Base-by-base conservation (phyloP, 2,113 vertebrate species). In the Progne subis region DNA sequence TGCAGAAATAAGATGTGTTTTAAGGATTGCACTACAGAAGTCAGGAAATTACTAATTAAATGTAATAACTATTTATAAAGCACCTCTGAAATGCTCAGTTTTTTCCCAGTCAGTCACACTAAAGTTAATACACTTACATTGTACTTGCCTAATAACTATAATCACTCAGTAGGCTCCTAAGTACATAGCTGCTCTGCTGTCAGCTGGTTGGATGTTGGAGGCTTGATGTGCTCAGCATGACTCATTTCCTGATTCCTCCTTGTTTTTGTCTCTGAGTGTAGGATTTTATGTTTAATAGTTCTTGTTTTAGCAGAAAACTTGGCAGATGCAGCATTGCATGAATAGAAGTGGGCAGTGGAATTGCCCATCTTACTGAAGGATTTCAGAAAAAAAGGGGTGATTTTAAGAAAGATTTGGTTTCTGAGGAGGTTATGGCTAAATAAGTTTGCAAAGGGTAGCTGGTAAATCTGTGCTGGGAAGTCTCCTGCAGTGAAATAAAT, bases 131-230 rank as follows among this genome's bases (percentile, higher is more conserved):
- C 9, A 64, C 15, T 37, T 79, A 41, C 3, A 59, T 7, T 68
- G 72, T 82, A 47, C 28, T 84, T 81, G 21, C 44, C 53, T 95
- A 95, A 94, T 90, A 94, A 83, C 79, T 93, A 34, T 93, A 96
- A 95, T 95, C 44, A 75, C 64, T 90, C 10, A 9, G 10, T 70
- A 82, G 71, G 56, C 37, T 94, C 60, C 56, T 86, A 60, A 92
- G 46, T 90, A 72, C 65, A 39, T 49, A 71, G 77, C 49, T 92
- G 55, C 53, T 94, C 49, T 91, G 44, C 43, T 95, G 65, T 55
- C 69, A 92, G 78, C 70, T 94, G 69, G 14, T 43, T 92, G 84
- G 37, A 76, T 87, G 37, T 59, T 87, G 78, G 32, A 92, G 52
- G 37, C 18, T 84, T 92, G 31, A 57, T 87, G 87, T 83, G 44